Evolutionary conservation across 2,797 vertebrate species (phyloP), one percentile per base, ranked within the genome.

Genomic region (Gouania willdenowi): DNA sequence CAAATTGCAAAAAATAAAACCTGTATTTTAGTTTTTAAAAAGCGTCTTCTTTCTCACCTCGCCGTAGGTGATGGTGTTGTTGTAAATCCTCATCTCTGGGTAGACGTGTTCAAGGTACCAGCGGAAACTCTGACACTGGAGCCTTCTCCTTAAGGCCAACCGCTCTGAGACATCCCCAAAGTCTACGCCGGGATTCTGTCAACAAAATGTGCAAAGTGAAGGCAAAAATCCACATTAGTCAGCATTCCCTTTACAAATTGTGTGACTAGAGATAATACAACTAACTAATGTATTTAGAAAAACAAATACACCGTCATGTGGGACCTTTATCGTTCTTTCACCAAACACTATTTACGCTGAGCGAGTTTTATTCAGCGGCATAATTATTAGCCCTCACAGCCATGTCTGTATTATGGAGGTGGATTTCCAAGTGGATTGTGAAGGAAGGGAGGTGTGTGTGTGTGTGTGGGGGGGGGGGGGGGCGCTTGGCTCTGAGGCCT

Each of bases 81-180:
- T 99, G 80, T 99, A 99, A 63, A 92, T 89, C 53, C 96, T 87
- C 95, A 99, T 99, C 86, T 99, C 96, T 0, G 96, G 95, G 68
- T 99, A 99, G 49, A 99, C 95, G 0, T 97, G 93, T 65, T 98
- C 93, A 30, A 98, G 86, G 84, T 99, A 99, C 96, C 96, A 99
- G 71, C 89, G 90, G 77, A 99, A 99, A 62, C 92, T 97, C 33
- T 83, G 92, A 72, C 96, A 99, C 20, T 95, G 94, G 55, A 99
- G 85, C 48, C 85, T 87, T 70, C 92, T 92, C 16, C 96, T 91
- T 40, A 99, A 83, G 35, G 93, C 93, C 51, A 92, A 75, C 21
- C 96, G 88, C 70, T 98, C 95, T 0, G 95, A 96, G 49, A 98
- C 92, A 0, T 98, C 95, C 28, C 96, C 96, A 1, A 98, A 98